These are phyloP conservation scores for Brevipalpus yothersi DNA, from an alignment of 1,140 invertebrate species.

Conservation along the genomic window DNA sequence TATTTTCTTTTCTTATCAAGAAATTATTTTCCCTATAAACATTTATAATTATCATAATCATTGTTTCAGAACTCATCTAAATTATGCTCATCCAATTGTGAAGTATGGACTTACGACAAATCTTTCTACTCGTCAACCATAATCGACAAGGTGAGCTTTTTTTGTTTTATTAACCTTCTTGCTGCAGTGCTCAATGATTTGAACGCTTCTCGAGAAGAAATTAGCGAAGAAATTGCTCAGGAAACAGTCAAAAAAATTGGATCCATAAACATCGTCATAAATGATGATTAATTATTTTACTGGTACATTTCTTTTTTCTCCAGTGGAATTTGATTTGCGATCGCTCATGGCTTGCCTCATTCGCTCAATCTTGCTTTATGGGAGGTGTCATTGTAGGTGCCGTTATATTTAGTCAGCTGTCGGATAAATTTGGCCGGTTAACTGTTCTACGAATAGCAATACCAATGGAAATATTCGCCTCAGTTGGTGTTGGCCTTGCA, in stretches of 20 bases:
- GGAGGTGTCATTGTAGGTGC: slow-evolving; percentile 51
- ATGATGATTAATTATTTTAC: not conserved
- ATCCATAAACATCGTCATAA: too few relatives aligned
- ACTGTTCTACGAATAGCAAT: slow-evolving; percentile 4
- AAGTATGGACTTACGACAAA: slow-evolving; percentile 9
- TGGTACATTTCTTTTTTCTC: not conserved
- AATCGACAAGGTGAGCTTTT: slow-evolving; percentile 7
- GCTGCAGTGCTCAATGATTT: too few relatives aligned
- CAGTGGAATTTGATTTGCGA: slow-evolving; percentile 52
- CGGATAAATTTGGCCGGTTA: slow-evolving; percentile 35
- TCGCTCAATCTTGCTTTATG: slow-evolving; percentile 55
- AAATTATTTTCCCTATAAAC: not conserved
- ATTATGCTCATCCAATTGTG: slow-evolving; percentile 2
- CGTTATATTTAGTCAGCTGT: slow-evolving; percentile 46
- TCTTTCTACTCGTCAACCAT: slow-evolving; percentile 10
- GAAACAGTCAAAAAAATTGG: too few relatives aligned
- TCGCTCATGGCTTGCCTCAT: slow-evolving; percentile 33
- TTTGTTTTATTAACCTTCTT: not conserved
- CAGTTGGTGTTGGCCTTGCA: not conserved
- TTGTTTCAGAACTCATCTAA: not conserved
- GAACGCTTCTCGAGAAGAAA: too few relatives aligned
- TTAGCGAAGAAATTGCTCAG: too few relatives aligned
- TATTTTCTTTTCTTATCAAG: not conserved
- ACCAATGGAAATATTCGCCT: not conserved
- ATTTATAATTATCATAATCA: not conserved